Percentiles rank a stretch among this genome's conserved stretches.
Evolutionary conservation across 2,113 vertebrate species (phyloP).

Genomic region (Takifugu flavidus): DNA sequence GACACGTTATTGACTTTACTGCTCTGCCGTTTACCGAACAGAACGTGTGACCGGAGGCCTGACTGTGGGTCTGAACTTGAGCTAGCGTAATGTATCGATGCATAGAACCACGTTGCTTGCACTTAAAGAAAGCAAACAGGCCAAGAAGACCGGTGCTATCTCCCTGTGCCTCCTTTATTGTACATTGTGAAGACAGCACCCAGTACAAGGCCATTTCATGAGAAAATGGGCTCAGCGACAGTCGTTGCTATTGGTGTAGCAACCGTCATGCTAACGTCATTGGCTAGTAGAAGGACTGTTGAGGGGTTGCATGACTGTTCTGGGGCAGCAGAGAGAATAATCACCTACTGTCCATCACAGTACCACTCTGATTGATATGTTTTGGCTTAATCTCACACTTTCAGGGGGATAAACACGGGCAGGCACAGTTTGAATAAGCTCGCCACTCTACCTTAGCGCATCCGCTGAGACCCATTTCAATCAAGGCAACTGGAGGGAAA

Average conservation of each 20-base stretch:
- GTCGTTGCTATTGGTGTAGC: constrained; percentile 18
- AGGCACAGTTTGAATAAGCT: constrained; percentile 42
- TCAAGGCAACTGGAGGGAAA: constrained; percentile 73
- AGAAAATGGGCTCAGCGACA: constrained; percentile 28
- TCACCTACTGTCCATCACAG: constrained; percentile 50
- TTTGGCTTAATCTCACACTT: constrained; percentile 64
- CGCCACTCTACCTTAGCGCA: constrained; percentile 46
- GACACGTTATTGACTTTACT: constrained; percentile 20
- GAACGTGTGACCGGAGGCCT: constrained; percentile 17
- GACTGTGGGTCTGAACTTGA: constrained; percentile 34
- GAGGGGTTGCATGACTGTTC: constrained; percentile 31
- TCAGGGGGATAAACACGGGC: constrained; percentile 56
- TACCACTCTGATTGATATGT: constrained; percentile 68
- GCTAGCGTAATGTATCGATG: constrained; percentile 58
- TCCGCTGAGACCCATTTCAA: constrained; percentile 59
- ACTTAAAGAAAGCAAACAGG: constrained; percentile 36
- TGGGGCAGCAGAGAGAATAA: constrained; percentile 54
- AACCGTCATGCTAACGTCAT: constrained; percentile 36
- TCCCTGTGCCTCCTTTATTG: constrained; percentile 48
- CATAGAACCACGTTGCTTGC: constrained; percentile 71
- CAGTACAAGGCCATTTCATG: constrained; percentile 29
- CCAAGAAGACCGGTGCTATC: constrained; percentile 41
- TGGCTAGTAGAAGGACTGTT: constrained; percentile 6
- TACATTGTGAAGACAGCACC: constrained; percentile 37
- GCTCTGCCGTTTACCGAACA: constrained; percentile 15